Evolutionary conservation across 2,888 invertebrate genomes (phyloP), one percentile per base, ranked within the genome.

Genomic region (Mongoloraphidia duomilia): DNA sequence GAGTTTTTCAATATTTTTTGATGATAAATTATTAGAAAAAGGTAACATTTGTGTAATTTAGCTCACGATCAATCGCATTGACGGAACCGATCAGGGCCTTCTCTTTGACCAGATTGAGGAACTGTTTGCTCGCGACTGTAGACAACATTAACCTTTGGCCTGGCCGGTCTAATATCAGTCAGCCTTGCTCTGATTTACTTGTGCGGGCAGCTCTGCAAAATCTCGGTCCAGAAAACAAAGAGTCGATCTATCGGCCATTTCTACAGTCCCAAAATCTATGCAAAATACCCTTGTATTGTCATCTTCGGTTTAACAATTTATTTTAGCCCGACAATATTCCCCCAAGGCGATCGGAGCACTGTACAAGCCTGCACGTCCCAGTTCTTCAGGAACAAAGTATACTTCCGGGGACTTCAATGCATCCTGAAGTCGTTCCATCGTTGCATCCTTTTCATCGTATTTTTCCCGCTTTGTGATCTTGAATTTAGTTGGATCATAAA

Each of bases 231-330:
- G 66, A 50, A 62, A 68, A 52, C 61, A 63, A 26, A 65, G 50
- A 3, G 58, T 57, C 8, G 56, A 56, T 3, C 49, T 50, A 50
- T 69, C 61, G 56, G 65, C 67, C 49, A 59, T 58, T 51, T 67
- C 66, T 60, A 75, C 70, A 41, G 76, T 76, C 59, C 75, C 77
- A 65, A 73, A 76, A 68, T 77, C 77, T 55, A 76, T 65, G 64
- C 72, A 75, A 38, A 72, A 72, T 57, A 71, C 74, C 65, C 70
- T 71, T n/a, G 64, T 65, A 52, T 69, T 67, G 53, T 68, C 65
- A 53, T 59, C 53, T 59, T 69, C 68, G 14, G 67, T 3, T 56
- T 65, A 59, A 47, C 73, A 69, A 59, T n/a, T n/a, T n/a, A 75
- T 67, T 57, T 72, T 58, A 40, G 71, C 65, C 57, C 76, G 70